Conservation (phyloP, 2,797 vertebrate genomes). For the Natrix natrix region DNA sequence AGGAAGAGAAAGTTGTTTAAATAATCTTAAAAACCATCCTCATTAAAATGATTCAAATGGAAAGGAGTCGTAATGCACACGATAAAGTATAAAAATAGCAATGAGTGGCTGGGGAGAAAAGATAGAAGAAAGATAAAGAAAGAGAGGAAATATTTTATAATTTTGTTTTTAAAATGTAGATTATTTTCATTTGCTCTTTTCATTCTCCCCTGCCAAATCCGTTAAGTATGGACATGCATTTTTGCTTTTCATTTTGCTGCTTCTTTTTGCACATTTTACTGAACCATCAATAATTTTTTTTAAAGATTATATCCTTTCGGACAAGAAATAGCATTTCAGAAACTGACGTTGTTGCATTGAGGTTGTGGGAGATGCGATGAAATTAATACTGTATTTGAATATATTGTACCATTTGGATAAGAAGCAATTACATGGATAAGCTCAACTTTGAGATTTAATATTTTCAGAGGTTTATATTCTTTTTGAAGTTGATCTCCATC, state of each 20-base stretch:
- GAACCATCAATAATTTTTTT: background rate
- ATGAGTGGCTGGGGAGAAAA: background rate
- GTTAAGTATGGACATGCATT: background rate
- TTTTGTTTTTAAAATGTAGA: background rate
- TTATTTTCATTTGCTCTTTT: background rate
- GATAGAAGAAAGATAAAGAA: background rate
- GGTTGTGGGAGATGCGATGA: background rate
- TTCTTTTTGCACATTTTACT: background rate
- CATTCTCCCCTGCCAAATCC: background rate
- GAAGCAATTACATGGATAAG: background rate
- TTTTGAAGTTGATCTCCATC: background rate
- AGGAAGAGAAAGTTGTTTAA: background rate
- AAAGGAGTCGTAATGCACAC: background rate
- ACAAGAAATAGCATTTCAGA: background rate
- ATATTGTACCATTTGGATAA: background rate
- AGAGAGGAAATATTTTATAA: background rate
- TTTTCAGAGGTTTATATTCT: background rate
- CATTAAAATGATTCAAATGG: background rate
- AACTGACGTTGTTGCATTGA: background rate
- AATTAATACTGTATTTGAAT: background rate
- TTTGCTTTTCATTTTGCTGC: background rate
- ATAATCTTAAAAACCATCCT: background rate
- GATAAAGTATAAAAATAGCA: background rate
- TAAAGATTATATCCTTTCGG: background rate
- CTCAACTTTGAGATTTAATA: background rate